Conservation (phyloP, 2,888 invertebrate species). For the Meta bourneti region DNA sequence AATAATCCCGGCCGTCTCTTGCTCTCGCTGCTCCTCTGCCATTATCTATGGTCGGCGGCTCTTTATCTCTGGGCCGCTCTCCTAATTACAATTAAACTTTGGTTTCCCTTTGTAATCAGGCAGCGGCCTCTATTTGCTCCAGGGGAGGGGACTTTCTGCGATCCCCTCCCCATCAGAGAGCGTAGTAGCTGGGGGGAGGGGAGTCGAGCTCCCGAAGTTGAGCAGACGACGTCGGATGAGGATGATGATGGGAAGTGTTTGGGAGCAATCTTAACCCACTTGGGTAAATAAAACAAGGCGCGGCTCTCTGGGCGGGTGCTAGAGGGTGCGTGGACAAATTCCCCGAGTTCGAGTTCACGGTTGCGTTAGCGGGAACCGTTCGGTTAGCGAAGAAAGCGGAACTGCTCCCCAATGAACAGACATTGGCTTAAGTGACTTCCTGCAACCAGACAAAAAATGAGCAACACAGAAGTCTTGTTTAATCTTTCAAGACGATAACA, state of each 20-base stretch:
- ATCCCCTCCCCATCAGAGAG: constrained; percentile 13
- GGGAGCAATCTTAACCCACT: constrained; percentile 74
- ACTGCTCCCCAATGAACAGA: not conserved
- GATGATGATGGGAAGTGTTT: constrained; percentile 75
- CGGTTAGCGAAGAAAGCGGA: not conserved
- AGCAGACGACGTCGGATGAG: constrained; percentile 47
- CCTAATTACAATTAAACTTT: constrained; percentile 77
- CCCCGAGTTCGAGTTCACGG: not conserved
- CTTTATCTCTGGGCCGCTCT: constrained; percentile 74
- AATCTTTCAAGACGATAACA: too few species aligned
- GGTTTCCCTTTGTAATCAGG: constrained; percentile 76
- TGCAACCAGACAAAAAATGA: too few species aligned
- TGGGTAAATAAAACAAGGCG: constrained; percentile 71
- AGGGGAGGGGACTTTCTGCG: constrained; percentile 20
- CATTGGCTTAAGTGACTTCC: too few species aligned
- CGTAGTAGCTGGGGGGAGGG: not conserved
- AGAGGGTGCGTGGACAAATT: constrained; percentile 43
- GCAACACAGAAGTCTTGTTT: too few species aligned
- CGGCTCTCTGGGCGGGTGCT: not conserved
- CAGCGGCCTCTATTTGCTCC: constrained; percentile 68
- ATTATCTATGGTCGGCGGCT: constrained; percentile 72
- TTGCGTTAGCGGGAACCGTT: constrained; percentile 4
- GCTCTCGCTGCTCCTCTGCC: constrained; percentile 39
- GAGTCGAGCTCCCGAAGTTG: constrained; percentile 21
- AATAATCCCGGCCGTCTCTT: constrained; percentile 22